Conservation (phyloP, 64 coral and sea anemone species). For the Stichodactyla mertensii region DNA sequence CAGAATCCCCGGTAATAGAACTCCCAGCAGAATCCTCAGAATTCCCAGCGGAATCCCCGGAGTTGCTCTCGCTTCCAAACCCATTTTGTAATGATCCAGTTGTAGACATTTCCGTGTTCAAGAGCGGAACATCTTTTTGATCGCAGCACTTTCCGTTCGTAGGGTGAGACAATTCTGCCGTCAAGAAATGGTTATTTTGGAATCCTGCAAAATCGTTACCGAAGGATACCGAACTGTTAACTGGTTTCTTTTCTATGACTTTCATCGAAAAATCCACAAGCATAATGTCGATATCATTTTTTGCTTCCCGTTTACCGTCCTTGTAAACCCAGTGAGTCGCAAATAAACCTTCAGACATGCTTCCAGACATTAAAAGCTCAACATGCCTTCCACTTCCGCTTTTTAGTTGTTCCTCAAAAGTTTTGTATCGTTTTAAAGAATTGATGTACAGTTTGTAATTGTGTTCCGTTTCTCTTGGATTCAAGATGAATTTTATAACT, state of each 20-base stretch:
- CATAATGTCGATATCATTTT: constrained; percentile 45
- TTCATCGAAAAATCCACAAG: constrained; percentile 36
- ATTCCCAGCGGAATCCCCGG: too few relatives aligned
- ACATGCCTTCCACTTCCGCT: constrained; percentile 27
- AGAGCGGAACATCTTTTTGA: too few relatives aligned
- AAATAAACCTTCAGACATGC: constrained; percentile 34
- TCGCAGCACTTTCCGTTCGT: too few relatives aligned
- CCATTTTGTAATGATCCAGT: too few relatives aligned
- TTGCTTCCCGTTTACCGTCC: constrained; percentile 35
- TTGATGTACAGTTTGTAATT: constrained; percentile 33
- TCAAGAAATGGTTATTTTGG: too few relatives aligned
- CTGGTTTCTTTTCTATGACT: constrained; percentile 7
- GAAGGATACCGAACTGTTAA: not conserved
- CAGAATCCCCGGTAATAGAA: too few relatives aligned
- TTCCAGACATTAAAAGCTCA: constrained; percentile 38
- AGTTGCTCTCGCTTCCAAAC: too few relatives aligned
- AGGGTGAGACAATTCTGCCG: too few relatives aligned
- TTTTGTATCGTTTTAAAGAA: constrained; percentile 39
- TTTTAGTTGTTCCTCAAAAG: constrained; percentile 35
- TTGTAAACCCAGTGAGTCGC: constrained; percentile 40
- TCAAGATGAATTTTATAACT: constrained; percentile 32
- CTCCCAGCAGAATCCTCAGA: too few relatives aligned
- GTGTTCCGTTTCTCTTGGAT: constrained; percentile 35
- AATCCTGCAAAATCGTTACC: too few relatives aligned
- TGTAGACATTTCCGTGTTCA: too few relatives aligned